Percentiles rank a stretch among this genome's conserved stretches.
These are phyloP conservation scores for Pygathrix nemaeus DNA, from an alignment of 2,113 vertebrate genomes.

Conservation along the genomic window DNA sequence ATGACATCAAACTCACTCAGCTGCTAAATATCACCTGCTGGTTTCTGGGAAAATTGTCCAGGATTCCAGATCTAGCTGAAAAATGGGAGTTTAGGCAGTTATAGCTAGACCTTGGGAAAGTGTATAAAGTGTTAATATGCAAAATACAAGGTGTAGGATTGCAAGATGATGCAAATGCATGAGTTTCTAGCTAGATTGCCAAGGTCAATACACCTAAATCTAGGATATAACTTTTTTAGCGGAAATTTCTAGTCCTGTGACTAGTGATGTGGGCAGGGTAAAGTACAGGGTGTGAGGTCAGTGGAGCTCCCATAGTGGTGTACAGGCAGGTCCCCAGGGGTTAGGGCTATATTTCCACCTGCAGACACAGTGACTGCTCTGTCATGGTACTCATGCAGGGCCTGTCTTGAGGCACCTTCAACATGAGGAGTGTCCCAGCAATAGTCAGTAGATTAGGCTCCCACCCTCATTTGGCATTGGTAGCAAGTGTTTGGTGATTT, in stretches of 20 bases:
- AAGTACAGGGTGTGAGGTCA: not conserved
- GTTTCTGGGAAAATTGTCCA: not conserved
- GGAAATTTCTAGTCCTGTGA: not conserved
- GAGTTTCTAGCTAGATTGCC: not conserved
- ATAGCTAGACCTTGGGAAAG: not conserved
- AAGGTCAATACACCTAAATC: not conserved
- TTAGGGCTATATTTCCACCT: not conserved
- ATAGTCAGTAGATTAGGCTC: not conserved
- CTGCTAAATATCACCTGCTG: not conserved
- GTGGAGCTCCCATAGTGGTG: not conserved
- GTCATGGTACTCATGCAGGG: rapidly evolving
- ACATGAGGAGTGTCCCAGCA: no score
- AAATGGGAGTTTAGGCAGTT: not conserved
- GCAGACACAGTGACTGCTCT: no score
- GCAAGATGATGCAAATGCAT: not conserved
- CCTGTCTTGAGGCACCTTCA: not conserved
- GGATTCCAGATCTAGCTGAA: not conserved
- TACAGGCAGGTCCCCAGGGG: no score
- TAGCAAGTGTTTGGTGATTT: not conserved
- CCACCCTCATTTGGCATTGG: not conserved
- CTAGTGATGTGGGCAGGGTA: not conserved
- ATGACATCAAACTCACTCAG: not conserved
- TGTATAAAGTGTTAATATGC: not conserved
- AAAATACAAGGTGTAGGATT: not conserved
- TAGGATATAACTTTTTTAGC: not conserved